Conservation (phyloP, 2,113 vertebrate species). For the Nibea albiflora region DNA sequence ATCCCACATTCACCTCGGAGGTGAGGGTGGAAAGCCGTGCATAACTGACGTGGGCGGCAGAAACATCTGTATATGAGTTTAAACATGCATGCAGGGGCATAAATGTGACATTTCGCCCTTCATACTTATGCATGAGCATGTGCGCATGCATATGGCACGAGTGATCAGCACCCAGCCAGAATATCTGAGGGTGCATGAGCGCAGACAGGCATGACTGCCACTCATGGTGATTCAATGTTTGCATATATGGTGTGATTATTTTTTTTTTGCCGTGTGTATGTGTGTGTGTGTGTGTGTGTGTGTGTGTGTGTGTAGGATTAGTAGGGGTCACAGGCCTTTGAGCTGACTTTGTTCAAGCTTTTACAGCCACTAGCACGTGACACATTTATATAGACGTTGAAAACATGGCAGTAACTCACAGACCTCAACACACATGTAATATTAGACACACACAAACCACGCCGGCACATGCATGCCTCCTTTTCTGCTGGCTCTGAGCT, state of each 20-base stretch:
- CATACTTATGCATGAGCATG: slow-evolving; percentile 29
- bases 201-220: slow-evolving; percentile 48
- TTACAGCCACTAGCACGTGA: slow-evolving; percentile 14
- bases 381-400: slow-evolving; percentile 5
- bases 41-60: background rate
- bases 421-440: slow-evolving; percentile 4
- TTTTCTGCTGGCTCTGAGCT: background rate
- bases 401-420: slow-evolving; percentile 22
- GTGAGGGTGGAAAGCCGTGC: slow-evolving; percentile 13
- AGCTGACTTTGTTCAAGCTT: slow-evolving; percentile 9
- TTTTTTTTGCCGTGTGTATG: background rate
- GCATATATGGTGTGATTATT: background rate
- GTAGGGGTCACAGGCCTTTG: background rate
- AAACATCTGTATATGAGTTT: slow-evolving; percentile 31
- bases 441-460: background rate
- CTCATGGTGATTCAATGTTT: slow-evolving; percentile 37
- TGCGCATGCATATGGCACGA: slow-evolving; percentile 18
- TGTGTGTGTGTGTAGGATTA: slow-evolving; percentile 4
- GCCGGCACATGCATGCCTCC: background rate
- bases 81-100: background rate
- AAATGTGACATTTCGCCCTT: slow-evolving; percentile 10
- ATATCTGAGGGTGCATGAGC: slow-evolving; percentile 6
- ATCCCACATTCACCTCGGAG: slow-evolving; percentile 6
- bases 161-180: slow-evolving; percentile 28
- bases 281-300: background rate